Evolutionary conservation across 2,888 invertebrate species (phyloP), one percentile per base, ranked within the genome.

Genomic region (Sarcophaga subvicina): DNA sequence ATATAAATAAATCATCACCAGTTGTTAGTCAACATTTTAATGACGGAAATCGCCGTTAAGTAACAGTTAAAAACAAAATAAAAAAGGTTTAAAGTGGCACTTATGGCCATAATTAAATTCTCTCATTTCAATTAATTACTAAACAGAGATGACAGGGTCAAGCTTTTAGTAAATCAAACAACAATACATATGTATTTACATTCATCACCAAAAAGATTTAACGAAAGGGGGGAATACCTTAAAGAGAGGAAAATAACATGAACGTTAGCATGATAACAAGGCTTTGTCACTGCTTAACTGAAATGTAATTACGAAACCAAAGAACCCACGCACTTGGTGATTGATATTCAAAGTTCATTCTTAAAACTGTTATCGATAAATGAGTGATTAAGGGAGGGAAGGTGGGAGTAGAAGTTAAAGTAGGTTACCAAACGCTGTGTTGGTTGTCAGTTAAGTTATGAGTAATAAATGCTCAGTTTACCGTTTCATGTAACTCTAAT

Each of bases 91-190:
- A 37, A 49, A 54, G 54, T 54, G 54, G 17, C 17, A 14, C 17
- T 54, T 54, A 54, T 54, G 54, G 54, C 5, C 12, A 17, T 54
- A 12, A 54, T 54, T 54, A 54, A 54, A 54, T 54, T 54, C 12
- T 54, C 17, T 54, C 54, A 11, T 67, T 67, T 67, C 10, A n/a
- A 37, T 45, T n/a, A 67, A 37, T 75, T 75, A 63, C 49, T 63
- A 64, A 63, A 64, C 4, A 45, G 63, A 75, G 47, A n/a, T n/a
- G 22, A 54, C 54, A 12, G 12, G 12, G 54, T 17, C 54, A 54
- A 54, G 54, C 17, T 54, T 54, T 54, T 54, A 12, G 54, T 17
- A 37, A 37, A 37, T 37, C 8, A 37, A 37, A 37, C 8, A 37
- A 37, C 3, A 37, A 37, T 22, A 22, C 22, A 37, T 37, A 37